Base-by-base conservation (phyloP, 2,888 invertebrate species). In the Lepidochrysops patricia region DNA sequence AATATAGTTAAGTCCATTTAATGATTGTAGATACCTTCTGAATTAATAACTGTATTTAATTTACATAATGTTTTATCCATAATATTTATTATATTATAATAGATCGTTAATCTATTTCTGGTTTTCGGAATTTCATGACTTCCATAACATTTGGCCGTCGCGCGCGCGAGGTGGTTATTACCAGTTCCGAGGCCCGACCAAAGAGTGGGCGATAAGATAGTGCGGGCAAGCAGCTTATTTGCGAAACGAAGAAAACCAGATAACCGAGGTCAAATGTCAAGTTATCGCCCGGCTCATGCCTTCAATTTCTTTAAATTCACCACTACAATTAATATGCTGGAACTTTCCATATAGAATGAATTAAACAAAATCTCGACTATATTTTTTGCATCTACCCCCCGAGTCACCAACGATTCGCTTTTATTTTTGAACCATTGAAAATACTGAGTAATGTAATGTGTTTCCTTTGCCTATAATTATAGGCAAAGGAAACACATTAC, bases 211-310 rank as follows among this genome's bases (percentile, higher is more conserved):
- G 54, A 54, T 54, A 54, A 54, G 19, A 32, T 54, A 32, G 15
- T 9, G 9, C 48, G 23, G n/a, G 23, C 27, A n/a, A 32, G 52
- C 15, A 27, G 12, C 54, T 54, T 54, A 32, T 54, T 54, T 54
- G 54, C 54, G 32, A 54, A 54, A 54, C 19, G 54, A 54, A 54
- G 54, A 54, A 54, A 54, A 29, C 54, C 54, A 54, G 54, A 54
- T 54, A 50, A 54, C 29, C 19, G 32, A 54, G 54, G 54, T 19
- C 54, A 54, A 54, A 54, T 19, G 54, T 32, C 54, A 19, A 29
- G 15, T 29, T 54, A 54, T 54, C 54, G 15, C 5, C 32, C 29
- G 54, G 12, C 52, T 54, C 32, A 54, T 54, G 54, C 54, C 32
- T 54, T 27, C 15, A 19, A 54, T 54, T 54, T 32, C 19, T 54